These are phyloP conservation scores for Magallana gigas DNA, from an alignment of 1,140 invertebrate species.

Conservation along the genomic window DNA sequence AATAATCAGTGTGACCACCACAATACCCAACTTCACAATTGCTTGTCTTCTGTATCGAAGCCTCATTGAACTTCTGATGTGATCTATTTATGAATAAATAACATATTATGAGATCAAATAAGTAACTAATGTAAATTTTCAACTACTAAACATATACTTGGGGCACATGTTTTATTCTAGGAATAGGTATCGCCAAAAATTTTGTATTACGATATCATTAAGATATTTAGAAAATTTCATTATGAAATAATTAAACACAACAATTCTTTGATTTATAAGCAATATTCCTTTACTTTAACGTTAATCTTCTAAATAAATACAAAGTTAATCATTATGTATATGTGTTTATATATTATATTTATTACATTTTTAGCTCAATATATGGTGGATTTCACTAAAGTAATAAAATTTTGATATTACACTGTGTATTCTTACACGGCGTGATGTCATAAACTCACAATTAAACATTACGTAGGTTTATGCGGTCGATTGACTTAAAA, in stretches of 20 bases:
- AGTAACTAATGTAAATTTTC: neutral
- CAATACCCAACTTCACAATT: constrained; percentile 58
- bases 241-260: neutral
- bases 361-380: too few relatives aligned
- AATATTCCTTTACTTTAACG: neutral
- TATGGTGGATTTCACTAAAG: too few relatives aligned
- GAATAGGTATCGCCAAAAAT: too few relatives aligned
- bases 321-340: neutral
- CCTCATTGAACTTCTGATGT: constrained; percentile 42
- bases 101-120: neutral
- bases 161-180: too few relatives aligned
- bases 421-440: too few relatives aligned
- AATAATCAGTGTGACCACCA: constrained; percentile 51
- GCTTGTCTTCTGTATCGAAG: constrained; percentile 49
- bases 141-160: neutral
- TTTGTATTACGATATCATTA: too few relatives aligned
- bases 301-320: neutral
- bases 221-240: neutral
- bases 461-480: too few relatives aligned
- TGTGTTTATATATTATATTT: neutral
- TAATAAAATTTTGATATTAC: too few relatives aligned
- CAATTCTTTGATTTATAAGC: neutral
- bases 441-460: too few relatives aligned
- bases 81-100: neutral
- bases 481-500: too few relatives aligned